Conservation (phyloP, 2,888 invertebrate genomes). For the Operophtera brumata region DNA sequence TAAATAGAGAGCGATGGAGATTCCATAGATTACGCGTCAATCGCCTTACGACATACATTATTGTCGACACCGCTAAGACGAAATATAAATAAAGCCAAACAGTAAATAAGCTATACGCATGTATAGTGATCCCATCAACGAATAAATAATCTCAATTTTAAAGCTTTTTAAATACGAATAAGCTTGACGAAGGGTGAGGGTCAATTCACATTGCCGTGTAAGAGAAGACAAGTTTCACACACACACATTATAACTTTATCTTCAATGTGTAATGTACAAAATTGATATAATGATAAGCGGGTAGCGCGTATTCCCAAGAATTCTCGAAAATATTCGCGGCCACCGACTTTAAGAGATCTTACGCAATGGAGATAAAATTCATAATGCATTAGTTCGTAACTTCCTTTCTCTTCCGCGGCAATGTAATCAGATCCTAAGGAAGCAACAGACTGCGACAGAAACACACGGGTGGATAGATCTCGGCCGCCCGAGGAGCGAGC, state of each 20-base stretch:
- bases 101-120: constrained; percentile 49
- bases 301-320: too few species aligned
- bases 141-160: constrained; percentile 79
- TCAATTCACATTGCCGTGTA: too few species aligned
- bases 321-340: too few species aligned
- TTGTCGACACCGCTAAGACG: constrained; percentile 58
- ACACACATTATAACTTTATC: too few species aligned
- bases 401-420: too few species aligned
- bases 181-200: constrained; percentile 54
- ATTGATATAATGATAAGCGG: too few species aligned
- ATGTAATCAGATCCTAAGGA: too few species aligned
- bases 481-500: constrained; percentile 34
- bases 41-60: constrained; percentile 49
- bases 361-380: too few species aligned
- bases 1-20: constrained; percentile 64
- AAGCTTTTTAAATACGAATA: constrained; percentile 71
- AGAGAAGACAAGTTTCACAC: too few species aligned
- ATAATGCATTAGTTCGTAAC: too few species aligned
- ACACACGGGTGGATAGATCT: constrained; percentile 39
- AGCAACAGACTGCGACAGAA: constrained; percentile 36
- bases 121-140: constrained; percentile 58
- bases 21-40: constrained; percentile 28
- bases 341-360: too few species aligned
- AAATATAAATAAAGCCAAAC: constrained; percentile 44
- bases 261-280: too few species aligned